phyloP scores from a whole-genome alignment of 2,113 vertebrate genomes.

The Eulacestoma nigropectus region DNA sequence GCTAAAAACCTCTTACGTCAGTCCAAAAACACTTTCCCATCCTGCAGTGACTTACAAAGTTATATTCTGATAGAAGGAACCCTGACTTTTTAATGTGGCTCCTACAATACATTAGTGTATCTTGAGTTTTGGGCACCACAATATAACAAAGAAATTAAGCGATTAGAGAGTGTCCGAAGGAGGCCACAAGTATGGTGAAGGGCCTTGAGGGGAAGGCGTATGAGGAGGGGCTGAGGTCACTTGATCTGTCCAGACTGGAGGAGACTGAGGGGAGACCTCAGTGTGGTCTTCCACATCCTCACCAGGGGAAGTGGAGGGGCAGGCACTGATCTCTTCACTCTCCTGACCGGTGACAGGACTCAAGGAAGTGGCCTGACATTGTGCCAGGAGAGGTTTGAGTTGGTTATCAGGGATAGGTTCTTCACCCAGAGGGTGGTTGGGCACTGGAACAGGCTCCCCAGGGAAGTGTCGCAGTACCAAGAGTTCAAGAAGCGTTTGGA shows the following conservation, averaged over 20 bases:
- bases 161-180: neutral
- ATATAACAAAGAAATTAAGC: neutral
- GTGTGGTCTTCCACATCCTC: too few species aligned
- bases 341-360: neutral
- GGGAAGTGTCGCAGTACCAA: too few species aligned
- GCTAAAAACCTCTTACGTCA: neutral
- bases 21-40: neutral
- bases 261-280: neutral
- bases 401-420: neutral
- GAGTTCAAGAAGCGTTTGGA: neutral
- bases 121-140: neutral
- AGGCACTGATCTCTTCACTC: too few species aligned
- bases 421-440: neutral
- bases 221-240: neutral
- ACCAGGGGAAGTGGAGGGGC: accelerated
- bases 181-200: accelerated
- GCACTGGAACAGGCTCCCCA: neutral
- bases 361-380: neutral
- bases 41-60: neutral
- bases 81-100: neutral
- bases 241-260: neutral
- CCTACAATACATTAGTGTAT: neutral
- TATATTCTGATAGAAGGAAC: neutral
- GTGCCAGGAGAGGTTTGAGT: too few species aligned
- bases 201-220: accelerated